Conservation (phyloP, 2,888 invertebrate species). For the Sinohyriopsis cumingii region DNA sequence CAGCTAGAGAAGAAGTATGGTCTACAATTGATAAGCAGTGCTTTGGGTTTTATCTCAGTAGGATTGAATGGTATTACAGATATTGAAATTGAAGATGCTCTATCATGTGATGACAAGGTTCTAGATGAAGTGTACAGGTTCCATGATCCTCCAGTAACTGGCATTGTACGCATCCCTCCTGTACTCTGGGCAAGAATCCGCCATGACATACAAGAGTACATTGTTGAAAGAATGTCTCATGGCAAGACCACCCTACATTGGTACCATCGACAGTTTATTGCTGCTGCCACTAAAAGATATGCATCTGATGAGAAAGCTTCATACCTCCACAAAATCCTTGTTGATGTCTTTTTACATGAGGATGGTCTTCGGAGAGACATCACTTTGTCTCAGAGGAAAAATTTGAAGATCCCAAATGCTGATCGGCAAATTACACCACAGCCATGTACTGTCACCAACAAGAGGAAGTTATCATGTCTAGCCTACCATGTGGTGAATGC, state of each 20-base stretch:
- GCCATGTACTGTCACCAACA: slow-evolving; percentile 43
- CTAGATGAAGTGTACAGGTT: slow-evolving; percentile 64
- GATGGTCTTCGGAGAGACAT: slow-evolving; percentile 54
- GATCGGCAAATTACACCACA: slow-evolving; percentile 65
- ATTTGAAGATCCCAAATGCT: slow-evolving; percentile 52
- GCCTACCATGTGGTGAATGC: slow-evolving; percentile 52
- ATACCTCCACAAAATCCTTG: slow-evolving; percentile 52
- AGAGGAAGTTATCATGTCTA: slow-evolving; percentile 55
- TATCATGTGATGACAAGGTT: slow-evolving; percentile 66
- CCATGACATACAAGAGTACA: slow-evolving; percentile 62
- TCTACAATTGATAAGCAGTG: slow-evolving; percentile 44
- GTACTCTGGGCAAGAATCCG: slow-evolving; percentile 64
- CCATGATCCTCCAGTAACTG: slow-evolving; percentile 68
- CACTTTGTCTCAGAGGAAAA: slow-evolving; percentile 50
- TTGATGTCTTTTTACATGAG: slow-evolving; percentile 54
- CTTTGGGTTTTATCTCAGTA: slow-evolving; percentile 62
- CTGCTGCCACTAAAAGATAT: slow-evolving; percentile 56
- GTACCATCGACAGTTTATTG: slow-evolving; percentile 68
- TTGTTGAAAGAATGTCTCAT: slow-evolving; percentile 60
- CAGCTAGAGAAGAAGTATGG: slow-evolving; percentile 64
- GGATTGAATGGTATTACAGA: slow-evolving; percentile 65
- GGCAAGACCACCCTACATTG: slow-evolving; percentile 64
- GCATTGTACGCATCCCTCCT: slow-evolving; percentile 63
- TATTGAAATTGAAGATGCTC: slow-evolving; percentile 66
- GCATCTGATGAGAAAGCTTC: slow-evolving; percentile 31